Evolutionary conservation across 2,113 vertebrate species (phyloP).

Genomic region (Galemys pyrenaicus): DNA sequence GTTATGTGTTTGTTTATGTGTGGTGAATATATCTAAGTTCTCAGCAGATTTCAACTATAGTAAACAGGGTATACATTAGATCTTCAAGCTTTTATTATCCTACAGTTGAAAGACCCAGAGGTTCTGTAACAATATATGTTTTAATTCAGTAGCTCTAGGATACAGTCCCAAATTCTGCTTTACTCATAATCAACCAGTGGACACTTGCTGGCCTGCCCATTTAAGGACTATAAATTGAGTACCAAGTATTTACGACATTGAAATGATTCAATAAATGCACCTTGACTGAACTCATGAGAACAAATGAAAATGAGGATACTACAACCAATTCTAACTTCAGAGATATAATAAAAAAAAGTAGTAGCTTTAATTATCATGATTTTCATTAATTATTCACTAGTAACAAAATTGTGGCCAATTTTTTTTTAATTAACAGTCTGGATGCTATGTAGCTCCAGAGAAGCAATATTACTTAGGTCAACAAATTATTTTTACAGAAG

Average conservation of each 20-base stretch:
- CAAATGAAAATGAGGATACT: background rate
- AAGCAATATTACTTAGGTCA: background rate
- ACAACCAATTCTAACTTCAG: background rate
- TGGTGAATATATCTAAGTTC: background rate
- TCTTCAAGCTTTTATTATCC: background rate
- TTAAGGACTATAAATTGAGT: background rate
- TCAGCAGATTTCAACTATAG: background rate
- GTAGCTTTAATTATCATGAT: background rate
- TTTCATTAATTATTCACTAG: background rate
- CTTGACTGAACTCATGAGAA: background rate
- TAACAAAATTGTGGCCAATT: background rate
- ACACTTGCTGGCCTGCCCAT: background rate
- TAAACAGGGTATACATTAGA: background rate
- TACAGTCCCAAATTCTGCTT: background rate
- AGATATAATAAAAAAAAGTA: background rate
- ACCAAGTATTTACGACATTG: background rate
- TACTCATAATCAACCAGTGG: background rate
- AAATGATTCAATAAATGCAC: constrained; percentile 1
- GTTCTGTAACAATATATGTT: background rate
- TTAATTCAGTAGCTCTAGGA: background rate
- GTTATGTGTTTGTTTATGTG: background rate
- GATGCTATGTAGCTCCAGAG: background rate
- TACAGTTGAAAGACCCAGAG: background rate
- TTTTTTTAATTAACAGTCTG: background rate
- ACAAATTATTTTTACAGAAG: background rate